phyloP scores from a whole-genome alignment of 2,797 vertebrate species.

The Fringilla coelebs region DNA sequence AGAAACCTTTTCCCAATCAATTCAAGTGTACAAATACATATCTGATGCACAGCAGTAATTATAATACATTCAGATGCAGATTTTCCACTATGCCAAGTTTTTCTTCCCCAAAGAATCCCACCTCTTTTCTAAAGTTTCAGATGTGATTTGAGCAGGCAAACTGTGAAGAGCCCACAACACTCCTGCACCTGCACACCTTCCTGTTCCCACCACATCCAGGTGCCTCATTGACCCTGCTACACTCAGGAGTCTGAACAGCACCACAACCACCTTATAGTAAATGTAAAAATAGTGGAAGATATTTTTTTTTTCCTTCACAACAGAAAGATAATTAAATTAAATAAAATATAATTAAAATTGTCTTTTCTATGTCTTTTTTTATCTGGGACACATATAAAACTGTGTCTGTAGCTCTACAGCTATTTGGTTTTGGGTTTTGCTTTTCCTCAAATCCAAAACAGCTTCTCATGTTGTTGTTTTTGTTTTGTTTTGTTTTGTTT shows the following conservation, averaged over 20 bases:
- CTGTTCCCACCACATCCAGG: neutral
- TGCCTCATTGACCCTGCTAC: neutral
- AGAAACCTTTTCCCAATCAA: neutral
- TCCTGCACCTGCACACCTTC: constrained; percentile 5
- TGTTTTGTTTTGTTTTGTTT: too few species aligned
- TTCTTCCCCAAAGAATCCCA: neutral
- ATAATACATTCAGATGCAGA: neutral
- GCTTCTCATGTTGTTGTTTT: too few species aligned
- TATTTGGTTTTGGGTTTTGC: neutral
- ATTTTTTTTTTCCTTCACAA: neutral
- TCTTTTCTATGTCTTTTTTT: neutral
- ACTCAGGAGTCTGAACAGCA: neutral
- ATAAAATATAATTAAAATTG: neutral
- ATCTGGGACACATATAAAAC: neutral
- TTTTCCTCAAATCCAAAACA: neutral
- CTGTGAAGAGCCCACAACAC: neutral
- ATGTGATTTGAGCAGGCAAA: constrained; percentile 51
- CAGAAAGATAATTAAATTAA: too few species aligned
- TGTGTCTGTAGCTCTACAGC: neutral
- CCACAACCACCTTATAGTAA: neutral
- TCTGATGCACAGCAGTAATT: neutral
- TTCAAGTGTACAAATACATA: neutral
- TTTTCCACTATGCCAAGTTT: constrained; percentile 38
- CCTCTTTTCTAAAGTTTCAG: constrained; percentile 53
- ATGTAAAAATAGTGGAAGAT: neutral